Conservation (phyloP, 2,113 vertebrate genomes). For the Oryctolagus cuniculus region mOryCun1.1 NC_091438.1:157395501-157396000, state of each 20-base stretch:
- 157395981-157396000: conserved; percentile 96
- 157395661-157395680: neutral
- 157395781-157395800: conserved; percentile 83
- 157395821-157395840: conserved; percentile 88
- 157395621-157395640: rapidly evolving
- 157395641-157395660: no score
- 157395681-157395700: neutral
- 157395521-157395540: neutral
- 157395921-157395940: conserved; percentile 99
- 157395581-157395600: neutral
- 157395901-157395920: conserved; percentile 91
- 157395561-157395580: neutral
- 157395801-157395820: conserved; percentile 86
- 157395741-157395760: neutral
- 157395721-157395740: neutral
- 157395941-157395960: conserved; percentile 95
- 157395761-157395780: neutral
- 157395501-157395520: neutral
- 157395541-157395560: neutral
- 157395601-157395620: neutral
- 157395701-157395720: neutral
- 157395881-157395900: conserved; percentile 93
- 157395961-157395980: conserved; percentile 94
- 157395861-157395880: conserved; percentile 89
- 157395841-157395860: conserved; percentile 88